Evolutionary conservation across 2,888 invertebrate species (phyloP).

Genomic region (Crossocerus cetratus): DNA sequence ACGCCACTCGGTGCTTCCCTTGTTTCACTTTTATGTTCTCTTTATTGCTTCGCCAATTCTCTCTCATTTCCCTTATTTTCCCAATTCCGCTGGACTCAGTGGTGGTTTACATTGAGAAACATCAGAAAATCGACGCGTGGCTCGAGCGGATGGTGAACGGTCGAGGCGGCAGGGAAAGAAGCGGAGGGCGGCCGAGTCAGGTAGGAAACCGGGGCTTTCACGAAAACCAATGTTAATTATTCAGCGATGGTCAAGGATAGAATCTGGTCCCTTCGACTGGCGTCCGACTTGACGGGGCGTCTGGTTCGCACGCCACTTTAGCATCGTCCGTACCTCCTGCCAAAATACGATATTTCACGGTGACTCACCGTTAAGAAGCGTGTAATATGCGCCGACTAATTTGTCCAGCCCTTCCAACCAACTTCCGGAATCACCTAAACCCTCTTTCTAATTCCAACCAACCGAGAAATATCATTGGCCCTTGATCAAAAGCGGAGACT

Average conservation of each 20-base stretch:
- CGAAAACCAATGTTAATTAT: constrained; percentile 59
- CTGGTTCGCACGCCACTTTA: constrained; percentile 46
- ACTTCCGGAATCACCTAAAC: neutral
- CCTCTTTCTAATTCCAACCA: neutral
- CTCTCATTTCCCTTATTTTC: too few relatives aligned
- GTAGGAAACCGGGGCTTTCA: constrained; percentile 44
- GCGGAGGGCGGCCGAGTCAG: constrained; percentile 25
- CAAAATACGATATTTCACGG: constrained; percentile 73
- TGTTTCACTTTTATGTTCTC: neutral
- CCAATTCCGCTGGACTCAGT: too few relatives aligned
- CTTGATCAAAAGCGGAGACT: neutral
- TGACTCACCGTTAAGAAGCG: constrained; percentile 65
- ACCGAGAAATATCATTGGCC: neutral
- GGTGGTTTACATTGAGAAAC: too few relatives aligned
- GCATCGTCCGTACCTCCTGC: constrained; percentile 56
- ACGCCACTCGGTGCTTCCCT: neutral
- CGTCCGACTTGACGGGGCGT: constrained; percentile 35
- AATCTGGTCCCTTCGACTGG: constrained; percentile 23
- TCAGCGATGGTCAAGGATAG: constrained; percentile 56
- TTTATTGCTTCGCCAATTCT: neutral
- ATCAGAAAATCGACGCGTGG: neutral
- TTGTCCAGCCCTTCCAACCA: constrained; percentile 65
- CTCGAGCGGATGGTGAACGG: neutral
- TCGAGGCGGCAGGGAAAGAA: neutral
- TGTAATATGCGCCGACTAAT: constrained; percentile 72